Evolutionary conservation across 2,113 vertebrate genomes (phyloP).

Genomic region (Euleptes europaea): DNA sequence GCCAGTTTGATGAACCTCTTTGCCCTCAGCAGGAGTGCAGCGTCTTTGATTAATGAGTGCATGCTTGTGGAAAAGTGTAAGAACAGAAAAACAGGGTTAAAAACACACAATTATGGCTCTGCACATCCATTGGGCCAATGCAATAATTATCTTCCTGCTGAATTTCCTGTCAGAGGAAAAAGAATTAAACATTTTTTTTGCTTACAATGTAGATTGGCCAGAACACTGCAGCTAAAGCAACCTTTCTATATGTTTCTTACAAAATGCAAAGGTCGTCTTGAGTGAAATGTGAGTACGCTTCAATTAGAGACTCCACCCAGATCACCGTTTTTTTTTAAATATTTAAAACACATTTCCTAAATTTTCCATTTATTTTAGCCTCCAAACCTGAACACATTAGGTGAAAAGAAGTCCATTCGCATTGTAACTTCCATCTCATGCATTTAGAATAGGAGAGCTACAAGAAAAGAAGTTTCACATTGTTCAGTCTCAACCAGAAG

Average conservation of each 20-base stretch:
- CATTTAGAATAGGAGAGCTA: background rate
- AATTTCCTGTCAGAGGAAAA: constrained; percentile 40
- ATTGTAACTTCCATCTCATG: background rate
- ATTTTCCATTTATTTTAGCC: background rate
- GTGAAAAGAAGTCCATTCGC: background rate
- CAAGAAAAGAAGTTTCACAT: background rate
- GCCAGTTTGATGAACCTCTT: constrained; percentile 93
- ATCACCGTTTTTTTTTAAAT: background rate
- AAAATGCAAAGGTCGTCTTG: constrained; percentile 22
- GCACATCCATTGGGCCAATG: constrained; percentile 42
- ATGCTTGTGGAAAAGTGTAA: constrained; percentile 80
- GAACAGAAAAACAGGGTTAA: constrained; percentile 75
- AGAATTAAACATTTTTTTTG: constrained; percentile 10
- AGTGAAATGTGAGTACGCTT: background rate
- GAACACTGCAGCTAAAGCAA: background rate
- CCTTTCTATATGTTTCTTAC: background rate
- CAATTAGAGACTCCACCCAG: constrained; percentile 21
- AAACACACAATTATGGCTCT: constrained; percentile 75
- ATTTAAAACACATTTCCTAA: background rate
- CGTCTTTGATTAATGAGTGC: constrained; percentile 90
- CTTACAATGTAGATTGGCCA: constrained; percentile 3
- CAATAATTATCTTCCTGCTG: constrained; percentile 59
- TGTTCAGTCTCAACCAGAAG: background rate
- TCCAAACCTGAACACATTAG: background rate
- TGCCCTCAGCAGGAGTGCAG: constrained; percentile 88